These are phyloP conservation scores for Acropora tenuis DNA, from an alignment of 64 coral and sea anemone genomes.

Conservation along the genomic window DNA sequence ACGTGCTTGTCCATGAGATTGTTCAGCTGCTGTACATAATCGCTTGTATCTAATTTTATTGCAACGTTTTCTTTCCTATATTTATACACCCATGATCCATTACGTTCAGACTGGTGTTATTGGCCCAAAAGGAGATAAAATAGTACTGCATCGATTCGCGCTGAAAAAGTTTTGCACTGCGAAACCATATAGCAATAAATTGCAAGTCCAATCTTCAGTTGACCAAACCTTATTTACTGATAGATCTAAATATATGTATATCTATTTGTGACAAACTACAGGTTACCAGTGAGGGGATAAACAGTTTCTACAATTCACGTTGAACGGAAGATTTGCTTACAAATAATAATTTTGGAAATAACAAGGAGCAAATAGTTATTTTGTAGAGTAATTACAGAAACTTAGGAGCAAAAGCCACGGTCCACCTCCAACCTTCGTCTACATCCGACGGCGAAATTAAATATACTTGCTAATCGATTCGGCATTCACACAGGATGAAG, in stretches of 20 bases:
- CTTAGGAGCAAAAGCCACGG: background rate
- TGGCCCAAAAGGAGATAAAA: no score
- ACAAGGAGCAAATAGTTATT: background rate
- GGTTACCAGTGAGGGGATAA: background rate
- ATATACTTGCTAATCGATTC: background rate
- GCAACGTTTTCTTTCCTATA: background rate
- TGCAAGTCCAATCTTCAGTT: no score
- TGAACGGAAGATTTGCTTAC: background rate
- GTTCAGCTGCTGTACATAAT: conserved; percentile 5
- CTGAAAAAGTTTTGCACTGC: no score
- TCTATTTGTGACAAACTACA: no score
- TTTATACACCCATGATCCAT: no score
- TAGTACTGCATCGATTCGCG: no score
- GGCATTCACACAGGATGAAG: background rate
- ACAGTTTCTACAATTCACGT: background rate
- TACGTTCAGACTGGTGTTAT: no score
- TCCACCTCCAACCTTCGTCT: background rate
- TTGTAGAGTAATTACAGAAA: background rate
- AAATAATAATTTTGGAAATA: conserved; percentile 24
- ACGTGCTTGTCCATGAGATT: background rate
- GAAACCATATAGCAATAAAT: no score
- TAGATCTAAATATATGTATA: no score
- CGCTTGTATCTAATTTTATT: background rate
- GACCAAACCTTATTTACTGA: no score
- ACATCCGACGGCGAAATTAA: background rate